Base-by-base conservation (phyloP, 53 echinoderm and acorn worm genomes). In the Crossaster papposus region DNA sequence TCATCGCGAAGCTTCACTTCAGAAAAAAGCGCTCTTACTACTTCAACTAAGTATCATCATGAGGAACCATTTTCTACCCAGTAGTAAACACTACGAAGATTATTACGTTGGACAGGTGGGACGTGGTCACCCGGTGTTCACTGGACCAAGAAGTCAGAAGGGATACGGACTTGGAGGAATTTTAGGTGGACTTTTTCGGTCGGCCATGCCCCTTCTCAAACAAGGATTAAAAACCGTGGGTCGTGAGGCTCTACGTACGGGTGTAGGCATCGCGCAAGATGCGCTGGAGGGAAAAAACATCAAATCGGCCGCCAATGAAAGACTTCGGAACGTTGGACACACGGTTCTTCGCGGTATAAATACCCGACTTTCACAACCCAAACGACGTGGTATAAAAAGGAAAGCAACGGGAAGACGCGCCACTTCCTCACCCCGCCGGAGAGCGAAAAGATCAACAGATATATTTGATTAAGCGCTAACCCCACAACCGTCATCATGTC, bases 1-100 rank as follows among this genome's bases (percentile, higher is more conserved):
- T 92, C 36, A 88, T 96, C 76, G 82, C 89, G 65, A 96, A 93
- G 77, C 90, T 96, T 77, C 95, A 95, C 70, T 91, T 95, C 73
- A 81, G 83, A 82, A 79, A 83, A 55, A 83, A 32, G 28, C 88
- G 91, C 52, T 89, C 94, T 20, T 64, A 65, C 1, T 79, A 79
- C 75, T 80, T 85, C 22, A 31, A 31, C 34, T 82, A 65, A n/a
- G n/a, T n/a, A 79, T 78, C 78, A 78, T 78, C 71, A 70, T 53
- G 33, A 73, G 10, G 18, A n/a, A 22, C 17, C 51, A 24, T 26
- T 52, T 30, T 20, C 74, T 33, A 26, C 72, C 72, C 37, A 85
- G 1, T 17, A 30, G 28, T 26, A 70, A 38, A 70, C 44, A 83
- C 50, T 88, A 81, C 22, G 76, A 85, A n/a, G 79, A 91, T 30